Conservation (phyloP, 2,113 vertebrate species). For the Rhizomys pruinosus region DNA sequence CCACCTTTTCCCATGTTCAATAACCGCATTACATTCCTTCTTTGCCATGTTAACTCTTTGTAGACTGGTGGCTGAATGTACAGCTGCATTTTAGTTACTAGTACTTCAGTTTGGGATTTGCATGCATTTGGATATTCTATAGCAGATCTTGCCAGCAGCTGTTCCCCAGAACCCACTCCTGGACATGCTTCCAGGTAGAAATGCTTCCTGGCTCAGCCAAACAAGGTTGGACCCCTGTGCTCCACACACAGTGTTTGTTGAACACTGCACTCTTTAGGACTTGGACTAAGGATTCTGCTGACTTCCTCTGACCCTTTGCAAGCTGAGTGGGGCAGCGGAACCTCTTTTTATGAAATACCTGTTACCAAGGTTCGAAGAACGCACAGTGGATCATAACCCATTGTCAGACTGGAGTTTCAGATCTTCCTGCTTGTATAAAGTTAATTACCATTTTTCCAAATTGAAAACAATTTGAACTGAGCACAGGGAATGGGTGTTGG, state of each 20-base stretch:
- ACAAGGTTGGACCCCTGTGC: neutral
- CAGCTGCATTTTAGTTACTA: neutral
- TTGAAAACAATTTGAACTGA: neutral
- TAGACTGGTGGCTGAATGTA: neutral
- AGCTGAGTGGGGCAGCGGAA: too few species aligned
- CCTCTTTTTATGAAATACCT: neutral
- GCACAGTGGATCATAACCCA: neutral
- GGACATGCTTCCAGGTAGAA: neutral
- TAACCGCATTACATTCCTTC: neutral
- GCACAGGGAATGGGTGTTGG: too few species aligned
- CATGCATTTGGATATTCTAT: neutral
- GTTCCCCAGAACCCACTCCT: neutral
- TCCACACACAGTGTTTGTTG: fast-evolving
- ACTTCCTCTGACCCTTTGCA: neutral
- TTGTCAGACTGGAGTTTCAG: neutral
- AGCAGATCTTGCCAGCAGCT: neutral
- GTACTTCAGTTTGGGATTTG: neutral
- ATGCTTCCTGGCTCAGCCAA: neutral
- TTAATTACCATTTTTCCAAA: neutral
- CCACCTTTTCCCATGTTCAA: neutral
- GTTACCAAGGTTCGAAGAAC: neutral
- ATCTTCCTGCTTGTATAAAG: neutral
- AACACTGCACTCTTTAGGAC: neutral
- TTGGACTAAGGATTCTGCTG: neutral
- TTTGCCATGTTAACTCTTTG: neutral